phyloP scores from a whole-genome alignment of 2,797 vertebrate genomes.

The Trachurus trachurus region DNA sequence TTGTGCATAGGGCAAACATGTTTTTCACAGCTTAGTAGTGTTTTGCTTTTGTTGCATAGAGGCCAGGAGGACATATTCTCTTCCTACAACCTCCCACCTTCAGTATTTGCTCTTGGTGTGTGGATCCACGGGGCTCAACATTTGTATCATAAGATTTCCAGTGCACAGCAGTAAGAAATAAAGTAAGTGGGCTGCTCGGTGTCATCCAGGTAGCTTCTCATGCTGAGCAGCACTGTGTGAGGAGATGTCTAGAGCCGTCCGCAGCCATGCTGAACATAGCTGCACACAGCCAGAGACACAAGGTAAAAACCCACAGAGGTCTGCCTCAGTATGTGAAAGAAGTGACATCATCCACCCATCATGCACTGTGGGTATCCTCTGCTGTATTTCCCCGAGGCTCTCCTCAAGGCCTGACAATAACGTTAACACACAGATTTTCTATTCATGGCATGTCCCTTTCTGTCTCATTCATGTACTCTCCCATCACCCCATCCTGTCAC shows the following conservation, averaged over 20 bases:
- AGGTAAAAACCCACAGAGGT: neutral
- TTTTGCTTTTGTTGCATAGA: neutral
- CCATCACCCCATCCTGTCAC: slow-evolving; percentile 4
- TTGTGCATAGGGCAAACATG: too few species aligned
- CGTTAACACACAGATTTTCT: slow-evolving; percentile 1
- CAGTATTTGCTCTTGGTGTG: too few species aligned
- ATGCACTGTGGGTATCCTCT: slow-evolving; percentile 6
- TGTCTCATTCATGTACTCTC: neutral
- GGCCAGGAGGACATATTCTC: neutral
- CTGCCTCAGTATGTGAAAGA: neutral
- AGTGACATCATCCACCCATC: slow-evolving; percentile 13
- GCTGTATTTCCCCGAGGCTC: slow-evolving; percentile 17
- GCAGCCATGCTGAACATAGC: neutral
- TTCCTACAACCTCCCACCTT: neutral
- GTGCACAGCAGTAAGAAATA: neutral
- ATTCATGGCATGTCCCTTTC: neutral
- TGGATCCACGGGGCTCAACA: neutral
- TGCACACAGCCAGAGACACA: neutral
- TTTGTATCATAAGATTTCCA: neutral
- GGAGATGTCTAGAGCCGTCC: neutral
- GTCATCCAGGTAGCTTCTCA: neutral
- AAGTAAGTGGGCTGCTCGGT: too few species aligned
- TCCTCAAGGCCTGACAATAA: slow-evolving; percentile 15
- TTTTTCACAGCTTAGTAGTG: neutral
- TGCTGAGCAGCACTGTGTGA: neutral